Percentiles rank a stretch among this genome's conserved stretches.
These are phyloP conservation scores for Hemicentrotus pulcherrimus DNA, from an alignment of 35 echinoderm and acorn worm genomes.

Conservation along the genomic window DNA sequence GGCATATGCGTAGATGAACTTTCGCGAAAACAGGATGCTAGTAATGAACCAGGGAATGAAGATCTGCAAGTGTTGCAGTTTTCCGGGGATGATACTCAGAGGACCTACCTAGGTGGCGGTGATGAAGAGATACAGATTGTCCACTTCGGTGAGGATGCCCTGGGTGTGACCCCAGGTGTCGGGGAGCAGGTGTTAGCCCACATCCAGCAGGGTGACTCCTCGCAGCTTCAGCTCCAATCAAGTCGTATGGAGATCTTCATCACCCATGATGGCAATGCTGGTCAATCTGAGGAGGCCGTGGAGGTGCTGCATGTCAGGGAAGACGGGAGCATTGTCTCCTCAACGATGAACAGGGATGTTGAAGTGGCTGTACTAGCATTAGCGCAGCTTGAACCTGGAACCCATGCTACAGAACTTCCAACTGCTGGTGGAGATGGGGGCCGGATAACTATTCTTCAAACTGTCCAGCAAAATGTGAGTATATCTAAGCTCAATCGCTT, in stretches of 20 bases:
- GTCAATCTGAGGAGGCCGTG: neutral
- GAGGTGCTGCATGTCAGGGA: constrained; percentile 41
- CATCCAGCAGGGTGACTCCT: neutral
- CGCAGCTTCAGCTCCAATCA: neutral
- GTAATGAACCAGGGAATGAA: neutral
- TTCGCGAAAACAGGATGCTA: neutral
- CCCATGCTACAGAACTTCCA: constrained; percentile 12
- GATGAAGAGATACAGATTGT: neutral
- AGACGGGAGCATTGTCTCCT: constrained; percentile 44
- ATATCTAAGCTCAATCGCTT: neutral
- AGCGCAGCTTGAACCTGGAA: constrained; percentile 43
- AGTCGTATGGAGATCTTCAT: constrained; percentile 44
- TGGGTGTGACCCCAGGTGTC: neutral
- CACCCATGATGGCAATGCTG: neutral
- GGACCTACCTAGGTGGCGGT: neutral
- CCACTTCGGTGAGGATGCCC: neutral
- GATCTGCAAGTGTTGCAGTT: neutral
- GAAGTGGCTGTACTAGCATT: constrained; percentile 36
- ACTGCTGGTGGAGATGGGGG: neutral
- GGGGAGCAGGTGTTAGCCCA: neutral
- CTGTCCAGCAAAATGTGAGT: constrained; percentile 22
- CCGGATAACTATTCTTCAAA: constrained; percentile 37
- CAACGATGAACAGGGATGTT: constrained; percentile 38
- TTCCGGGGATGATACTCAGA: neutral
- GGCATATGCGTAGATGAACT: neutral